A percentile compares a stretch with the other conserved stretches of the same genome.
These are phyloP conservation scores for Tenthredo livida DNA, from an alignment of 2,888 invertebrate genomes.

Conservation along the genomic window DNA sequence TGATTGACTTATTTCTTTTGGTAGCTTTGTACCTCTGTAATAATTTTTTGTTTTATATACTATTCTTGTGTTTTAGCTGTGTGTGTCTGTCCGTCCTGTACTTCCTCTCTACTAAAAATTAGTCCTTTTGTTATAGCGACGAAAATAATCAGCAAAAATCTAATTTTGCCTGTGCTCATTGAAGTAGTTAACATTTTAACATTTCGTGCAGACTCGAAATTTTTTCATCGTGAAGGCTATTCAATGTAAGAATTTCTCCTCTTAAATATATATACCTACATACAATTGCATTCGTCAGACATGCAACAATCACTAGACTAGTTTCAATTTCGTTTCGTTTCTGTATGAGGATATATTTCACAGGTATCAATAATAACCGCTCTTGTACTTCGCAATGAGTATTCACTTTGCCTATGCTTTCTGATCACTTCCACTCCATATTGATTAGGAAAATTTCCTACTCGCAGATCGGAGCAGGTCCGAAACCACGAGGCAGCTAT, in stretches of 20 bases:
- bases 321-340: constrained; percentile 18
- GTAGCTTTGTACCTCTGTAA: constrained; percentile 10
- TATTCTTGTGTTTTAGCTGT: not conserved
- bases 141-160: not conserved
- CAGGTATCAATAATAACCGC: constrained; percentile 11
- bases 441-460: not conserved
- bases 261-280: not conserved
- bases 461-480: constrained; percentile 88
- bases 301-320: not conserved
- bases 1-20: constrained; percentile 38
- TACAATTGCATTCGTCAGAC: not conserved
- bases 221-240: not conserved
- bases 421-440: not conserved
- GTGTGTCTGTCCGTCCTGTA: constrained; percentile 9
- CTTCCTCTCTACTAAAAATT: not conserved
- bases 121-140: not conserved
- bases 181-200: not conserved
- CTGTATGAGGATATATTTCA: not conserved
- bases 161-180: not conserved
- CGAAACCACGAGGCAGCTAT: constrained; percentile 88
- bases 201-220: not conserved
- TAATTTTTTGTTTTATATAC: constrained; percentile 18
- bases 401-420: not conserved
- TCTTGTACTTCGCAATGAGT: not conserved
- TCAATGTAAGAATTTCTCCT: not conserved